These are phyloP conservation scores for Druon quercuslanigerum DNA, from an alignment of 1,140 invertebrate species.

Conservation along the genomic window DNA sequence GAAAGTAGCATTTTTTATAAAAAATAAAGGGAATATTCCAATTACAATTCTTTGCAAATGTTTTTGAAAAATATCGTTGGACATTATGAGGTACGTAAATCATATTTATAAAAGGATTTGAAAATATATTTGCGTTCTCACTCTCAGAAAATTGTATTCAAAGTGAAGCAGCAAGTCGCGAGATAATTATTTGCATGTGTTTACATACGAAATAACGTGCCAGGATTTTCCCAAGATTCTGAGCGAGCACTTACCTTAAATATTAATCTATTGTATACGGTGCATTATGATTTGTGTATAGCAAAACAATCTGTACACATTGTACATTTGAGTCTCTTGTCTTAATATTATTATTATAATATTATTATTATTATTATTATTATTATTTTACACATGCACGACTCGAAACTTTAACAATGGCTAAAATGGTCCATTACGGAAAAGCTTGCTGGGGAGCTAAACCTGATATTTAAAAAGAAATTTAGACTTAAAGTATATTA, in stretches of 20 bases:
- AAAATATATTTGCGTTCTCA: not conserved
- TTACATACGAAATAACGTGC: slow-evolving; percentile 26
- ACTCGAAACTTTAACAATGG: slow-evolving; percentile 58
- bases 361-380: too few relatives aligned
- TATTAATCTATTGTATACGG: slow-evolving; percentile 9
- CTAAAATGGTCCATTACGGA: slow-evolving; percentile 55
- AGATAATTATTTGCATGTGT: slow-evolving; percentile 16
- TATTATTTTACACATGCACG: slow-evolving; percentile 7
- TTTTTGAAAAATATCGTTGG: too few relatives aligned
- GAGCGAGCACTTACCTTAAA: slow-evolving; percentile 22
- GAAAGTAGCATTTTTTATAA: too few relatives aligned
- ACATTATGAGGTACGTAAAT: not conserved
- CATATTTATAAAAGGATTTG: not conserved
- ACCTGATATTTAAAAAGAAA: not conserved
- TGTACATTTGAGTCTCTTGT: slow-evolving; percentile 21
- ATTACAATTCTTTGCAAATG: too few relatives aligned
- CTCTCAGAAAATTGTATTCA: slow-evolving; percentile 4
- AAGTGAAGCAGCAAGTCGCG: slow-evolving; percentile 14
- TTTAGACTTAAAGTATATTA: not conserved
- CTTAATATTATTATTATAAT: not conserved
- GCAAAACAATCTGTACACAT: slow-evolving; percentile 30
- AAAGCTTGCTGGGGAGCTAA: slow-evolving; percentile 20
- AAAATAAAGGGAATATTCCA: too few relatives aligned
- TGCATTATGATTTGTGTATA: slow-evolving; percentile 29
- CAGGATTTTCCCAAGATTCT: slow-evolving; percentile 7